phyloP scores from a whole-genome alignment of 2,888 invertebrate species.

The Isoperla grammatica region DNA sequence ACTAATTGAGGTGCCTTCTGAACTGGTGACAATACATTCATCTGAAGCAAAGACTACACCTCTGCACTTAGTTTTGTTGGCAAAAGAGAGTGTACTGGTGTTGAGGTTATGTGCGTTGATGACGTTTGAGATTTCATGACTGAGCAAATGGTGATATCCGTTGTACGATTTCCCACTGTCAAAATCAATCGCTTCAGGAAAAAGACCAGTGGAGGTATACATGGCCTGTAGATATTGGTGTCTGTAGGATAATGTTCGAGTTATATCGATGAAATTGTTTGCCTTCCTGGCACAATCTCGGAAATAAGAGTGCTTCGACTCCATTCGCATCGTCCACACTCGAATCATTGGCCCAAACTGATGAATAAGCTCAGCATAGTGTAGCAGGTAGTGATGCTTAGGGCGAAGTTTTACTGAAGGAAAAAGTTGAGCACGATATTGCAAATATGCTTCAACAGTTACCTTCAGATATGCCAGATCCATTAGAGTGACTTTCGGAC shows the following conservation, averaged over 20 bases:
- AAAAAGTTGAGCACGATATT: conserved; percentile 5
- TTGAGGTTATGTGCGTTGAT: background rate
- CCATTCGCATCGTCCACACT: conserved; percentile 18
- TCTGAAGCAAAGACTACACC: background rate
- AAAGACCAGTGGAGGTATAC: background rate
- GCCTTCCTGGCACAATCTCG: background rate
- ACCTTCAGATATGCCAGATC: background rate
- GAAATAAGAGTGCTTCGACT: conserved; percentile 17
- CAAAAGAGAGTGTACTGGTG: background rate
- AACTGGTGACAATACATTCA: background rate
- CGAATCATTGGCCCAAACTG: conserved; percentile 15
- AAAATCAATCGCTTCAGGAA: background rate
- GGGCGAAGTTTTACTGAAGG: conserved; percentile 8
- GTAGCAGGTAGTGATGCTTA: conserved; percentile 16
- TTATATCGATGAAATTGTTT: conserved; percentile 13
- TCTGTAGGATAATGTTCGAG: conserved; percentile 3
- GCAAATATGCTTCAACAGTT: background rate
- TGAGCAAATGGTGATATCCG: background rate
- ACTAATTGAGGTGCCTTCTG: background rate
- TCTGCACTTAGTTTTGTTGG: background rate
- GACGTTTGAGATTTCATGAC: background rate
- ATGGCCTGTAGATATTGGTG: conserved; percentile 10
- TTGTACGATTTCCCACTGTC: background rate
- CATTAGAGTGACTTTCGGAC: background rate
- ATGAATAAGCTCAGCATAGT: conserved; percentile 7